Conservation (phyloP, 2,113 vertebrate genomes). For the Sorex araneus region DNA sequence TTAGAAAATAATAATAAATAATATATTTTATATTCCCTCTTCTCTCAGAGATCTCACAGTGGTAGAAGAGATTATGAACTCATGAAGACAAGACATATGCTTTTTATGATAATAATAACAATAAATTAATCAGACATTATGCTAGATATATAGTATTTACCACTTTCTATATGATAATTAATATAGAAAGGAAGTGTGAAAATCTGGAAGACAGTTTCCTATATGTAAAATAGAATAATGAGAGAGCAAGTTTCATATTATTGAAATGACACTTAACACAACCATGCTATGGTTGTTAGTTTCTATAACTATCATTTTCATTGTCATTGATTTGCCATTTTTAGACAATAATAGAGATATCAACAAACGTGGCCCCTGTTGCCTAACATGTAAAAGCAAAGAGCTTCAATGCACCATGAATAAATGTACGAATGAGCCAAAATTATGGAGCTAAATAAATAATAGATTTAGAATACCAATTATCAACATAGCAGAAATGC, state of each 20-base stretch:
- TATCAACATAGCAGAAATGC: not conserved
- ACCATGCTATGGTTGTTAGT: not conserved
- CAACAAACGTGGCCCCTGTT: not conserved
- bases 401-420: not conserved
- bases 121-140: not conserved
- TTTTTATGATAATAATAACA: not conserved
- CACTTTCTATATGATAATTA: not conserved
- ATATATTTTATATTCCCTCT: not conserved
- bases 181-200: not conserved
- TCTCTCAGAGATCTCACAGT: not conserved
- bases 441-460: not conserved
- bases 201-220: not conserved
- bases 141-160: not conserved
- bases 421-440: not conserved
- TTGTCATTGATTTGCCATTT: not conserved
- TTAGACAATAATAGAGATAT: slow-evolving; percentile 26
- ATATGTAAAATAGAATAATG: not conserved
- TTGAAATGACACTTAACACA: rapidly evolving
- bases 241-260: not conserved
- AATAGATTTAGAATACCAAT: not conserved
- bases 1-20: not conserved
- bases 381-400: not conserved
- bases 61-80: not conserved
- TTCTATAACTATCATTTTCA: not conserved
- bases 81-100: not conserved